These are phyloP conservation scores for Aleiodes alternator DNA, from an alignment of 2,888 invertebrate genomes.

Conservation along the genomic window DNA sequence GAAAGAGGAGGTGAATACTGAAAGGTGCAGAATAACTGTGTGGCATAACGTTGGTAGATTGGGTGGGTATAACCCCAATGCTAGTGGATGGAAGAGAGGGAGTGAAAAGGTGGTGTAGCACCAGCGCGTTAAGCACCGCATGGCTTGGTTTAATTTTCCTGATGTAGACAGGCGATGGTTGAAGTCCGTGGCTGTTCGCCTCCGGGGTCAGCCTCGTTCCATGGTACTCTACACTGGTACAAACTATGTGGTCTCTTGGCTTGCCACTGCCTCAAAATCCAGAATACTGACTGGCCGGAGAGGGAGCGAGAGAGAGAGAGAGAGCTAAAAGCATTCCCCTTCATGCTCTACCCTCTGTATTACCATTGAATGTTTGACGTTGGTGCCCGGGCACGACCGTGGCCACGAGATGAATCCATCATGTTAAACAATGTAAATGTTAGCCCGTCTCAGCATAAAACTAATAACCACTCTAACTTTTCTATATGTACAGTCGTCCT, in stretches of 20 bases:
- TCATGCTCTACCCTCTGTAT: slow-evolving; percentile 13
- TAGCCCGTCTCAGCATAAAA: slow-evolving; percentile 71
- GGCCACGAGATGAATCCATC: slow-evolving; percentile 71
- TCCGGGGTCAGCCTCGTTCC: slow-evolving; percentile 65
- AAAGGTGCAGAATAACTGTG: slow-evolving; percentile 34
- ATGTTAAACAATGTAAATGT: slow-evolving; percentile 75
- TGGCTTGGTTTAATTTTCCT: slow-evolving; percentile 76
- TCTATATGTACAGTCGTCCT: slow-evolving; percentile 3
- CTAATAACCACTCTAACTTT: slow-evolving; percentile 66
- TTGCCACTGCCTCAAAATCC: slow-evolving; percentile 41
- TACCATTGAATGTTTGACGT: slow-evolving; percentile 53
- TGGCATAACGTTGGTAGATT: slow-evolving; percentile 42
- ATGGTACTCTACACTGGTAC: slow-evolving; percentile 54
- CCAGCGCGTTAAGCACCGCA: slow-evolving; percentile 74
- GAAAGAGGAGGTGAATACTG: slow-evolving; percentile 52
- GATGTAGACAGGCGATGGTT: slow-evolving; percentile 73
- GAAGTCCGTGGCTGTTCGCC: slow-evolving; percentile 58
- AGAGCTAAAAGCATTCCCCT: slow-evolving; percentile 37
- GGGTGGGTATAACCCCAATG: slow-evolving; percentile 54
- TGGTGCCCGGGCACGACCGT: slow-evolving; percentile 51
- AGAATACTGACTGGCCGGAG: slow-evolving; percentile 40
- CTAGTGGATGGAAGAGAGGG: slow-evolving; percentile 57
- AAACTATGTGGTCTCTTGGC: slow-evolving; percentile 45
- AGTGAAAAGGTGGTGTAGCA: slow-evolving; percentile 64
- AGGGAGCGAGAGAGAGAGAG: background rate